Conservation (phyloP, 2,113 vertebrate species). For the Pelodiscus sinensis region DNA sequence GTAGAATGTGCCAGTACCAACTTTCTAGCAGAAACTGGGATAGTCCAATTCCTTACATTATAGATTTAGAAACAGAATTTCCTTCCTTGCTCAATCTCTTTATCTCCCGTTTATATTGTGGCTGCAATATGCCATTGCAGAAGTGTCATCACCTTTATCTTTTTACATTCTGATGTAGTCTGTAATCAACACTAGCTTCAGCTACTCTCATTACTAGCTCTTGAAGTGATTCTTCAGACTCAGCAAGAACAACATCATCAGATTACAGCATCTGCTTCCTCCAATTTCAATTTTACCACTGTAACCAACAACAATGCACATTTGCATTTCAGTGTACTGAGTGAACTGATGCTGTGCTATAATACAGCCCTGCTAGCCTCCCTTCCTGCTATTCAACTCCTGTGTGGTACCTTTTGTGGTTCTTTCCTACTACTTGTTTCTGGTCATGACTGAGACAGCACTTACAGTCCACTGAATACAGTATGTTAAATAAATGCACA, state of each 20-base stretch:
- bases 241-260: constrained; percentile 77
- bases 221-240: constrained; percentile 81
- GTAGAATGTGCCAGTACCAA: rapidly evolving
- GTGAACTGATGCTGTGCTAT: constrained; percentile 35
- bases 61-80: constrained; percentile 9
- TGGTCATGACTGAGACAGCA: background rate
- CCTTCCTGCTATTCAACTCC: constrained; percentile 7
- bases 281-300: constrained; percentile 63
- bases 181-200: constrained; percentile 74
- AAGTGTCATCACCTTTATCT: constrained; percentile 63
- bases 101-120: constrained; percentile 17
- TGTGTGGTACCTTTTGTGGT: background rate
- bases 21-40: background rate
- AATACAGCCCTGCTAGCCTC: background rate
- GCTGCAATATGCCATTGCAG: constrained; percentile 34
- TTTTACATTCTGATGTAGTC: constrained; percentile 70
- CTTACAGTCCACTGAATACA: background rate
- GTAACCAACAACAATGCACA: background rate
- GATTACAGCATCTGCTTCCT: constrained; percentile 72
- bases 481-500: constrained; percentile 17
- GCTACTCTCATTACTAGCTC: constrained; percentile 78
- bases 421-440: constrained; percentile 1
- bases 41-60: background rate
- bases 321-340: constrained; percentile 48
- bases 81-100: constrained; percentile 2